phyloP scores from a whole-genome alignment of 2,797 vertebrate species.

The Sebastes trivittatus region DNA sequence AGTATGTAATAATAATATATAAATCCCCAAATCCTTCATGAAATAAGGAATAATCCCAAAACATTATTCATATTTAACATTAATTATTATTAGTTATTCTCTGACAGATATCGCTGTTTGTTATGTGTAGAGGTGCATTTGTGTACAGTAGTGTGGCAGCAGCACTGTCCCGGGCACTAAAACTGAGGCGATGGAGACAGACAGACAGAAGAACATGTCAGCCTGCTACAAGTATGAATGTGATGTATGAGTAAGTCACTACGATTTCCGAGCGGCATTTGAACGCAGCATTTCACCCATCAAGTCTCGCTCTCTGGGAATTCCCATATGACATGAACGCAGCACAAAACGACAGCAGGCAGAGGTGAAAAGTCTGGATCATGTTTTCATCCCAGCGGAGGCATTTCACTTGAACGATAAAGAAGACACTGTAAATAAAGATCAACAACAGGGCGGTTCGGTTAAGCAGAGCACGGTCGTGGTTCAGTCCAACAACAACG shows the following conservation, averaged over 20 bases:
- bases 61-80: too few relatives aligned
- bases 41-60: too few relatives aligned
- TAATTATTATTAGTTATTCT: too few relatives aligned
- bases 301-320: neutral
- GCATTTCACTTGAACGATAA: slow-evolving; percentile 55
- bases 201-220: too few relatives aligned
- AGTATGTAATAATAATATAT: too few relatives aligned
- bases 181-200: too few relatives aligned
- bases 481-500: slow-evolving; percentile 36
- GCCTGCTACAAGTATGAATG: neutral
- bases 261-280: neutral
- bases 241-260: neutral
- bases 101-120: too few relatives aligned
- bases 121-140: too few relatives aligned
- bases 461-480: slow-evolving; percentile 42
- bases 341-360: slow-evolving; percentile 72
- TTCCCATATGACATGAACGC: slow-evolving; percentile 66
- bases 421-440: slow-evolving; percentile 51
- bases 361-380: slow-evolving; percentile 79
- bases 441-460: slow-evolving; percentile 28
- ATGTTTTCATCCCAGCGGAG: slow-evolving; percentile 78
- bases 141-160: too few relatives aligned
- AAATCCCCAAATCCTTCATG: too few relatives aligned
- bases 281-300: slow-evolving; percentile 50
- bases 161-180: too few relatives aligned